Conservation (phyloP, 2,888 invertebrate species). For the Ariolimax columbianus region DNA sequence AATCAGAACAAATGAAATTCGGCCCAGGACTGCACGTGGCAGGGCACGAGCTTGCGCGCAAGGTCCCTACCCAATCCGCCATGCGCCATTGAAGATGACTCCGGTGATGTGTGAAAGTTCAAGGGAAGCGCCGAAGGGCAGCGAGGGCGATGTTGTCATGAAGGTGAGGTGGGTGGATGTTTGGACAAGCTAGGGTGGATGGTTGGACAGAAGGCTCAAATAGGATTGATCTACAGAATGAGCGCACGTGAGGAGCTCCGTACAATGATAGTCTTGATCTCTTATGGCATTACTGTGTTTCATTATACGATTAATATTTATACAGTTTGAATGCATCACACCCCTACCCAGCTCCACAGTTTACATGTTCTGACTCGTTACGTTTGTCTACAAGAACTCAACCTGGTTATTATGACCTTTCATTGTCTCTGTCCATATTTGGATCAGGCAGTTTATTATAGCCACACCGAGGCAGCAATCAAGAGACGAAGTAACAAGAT, state of each 20-base stretch:
- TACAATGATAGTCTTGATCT: too few species aligned
- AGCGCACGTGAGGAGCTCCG: neutral
- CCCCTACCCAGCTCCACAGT: too few species aligned
- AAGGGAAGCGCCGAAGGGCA: neutral
- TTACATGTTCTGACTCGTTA: too few species aligned
- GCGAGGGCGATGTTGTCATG: neutral
- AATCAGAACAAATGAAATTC: conserved; percentile 41
- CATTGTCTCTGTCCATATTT: too few species aligned
- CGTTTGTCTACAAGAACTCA: too few species aligned
- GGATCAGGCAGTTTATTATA: too few species aligned
- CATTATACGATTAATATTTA: too few species aligned
- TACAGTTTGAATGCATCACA: too few species aligned
- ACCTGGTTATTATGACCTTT: too few species aligned
- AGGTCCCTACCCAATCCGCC: conserved; percentile 33
- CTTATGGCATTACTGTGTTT: too few species aligned
- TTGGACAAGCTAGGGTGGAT: neutral
- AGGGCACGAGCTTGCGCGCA: conserved; percentile 2
- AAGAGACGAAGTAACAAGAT: too few species aligned
- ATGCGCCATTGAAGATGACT: conserved; percentile 27
- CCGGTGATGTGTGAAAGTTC: neutral
- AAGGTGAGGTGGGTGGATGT: neutral
- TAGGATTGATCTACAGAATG: neutral
- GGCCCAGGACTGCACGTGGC: neutral
- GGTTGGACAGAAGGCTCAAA: neutral
- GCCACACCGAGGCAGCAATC: too few species aligned